Percentiles rank a stretch among this genome's conserved stretches.
phyloP scores from a whole-genome alignment of 2,113 vertebrate species.

The Silurus meridionalis region DNA sequence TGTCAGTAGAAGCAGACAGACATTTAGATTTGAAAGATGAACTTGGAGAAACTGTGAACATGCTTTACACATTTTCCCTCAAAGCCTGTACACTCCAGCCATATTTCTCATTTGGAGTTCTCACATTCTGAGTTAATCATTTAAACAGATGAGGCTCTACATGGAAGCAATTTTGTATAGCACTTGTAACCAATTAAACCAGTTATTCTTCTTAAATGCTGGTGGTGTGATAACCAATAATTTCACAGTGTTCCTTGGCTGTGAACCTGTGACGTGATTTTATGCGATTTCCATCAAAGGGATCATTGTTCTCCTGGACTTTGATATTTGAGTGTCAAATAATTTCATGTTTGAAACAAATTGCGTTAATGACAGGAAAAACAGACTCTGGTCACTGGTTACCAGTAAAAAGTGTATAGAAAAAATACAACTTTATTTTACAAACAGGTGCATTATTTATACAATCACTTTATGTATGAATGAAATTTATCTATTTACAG shows the following conservation, averaged over 20 bases:
- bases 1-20: background rate
- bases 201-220: conserved; percentile 47
- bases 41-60: background rate
- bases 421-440: too few relatives aligned
- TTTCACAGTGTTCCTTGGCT: conserved; percentile 37
- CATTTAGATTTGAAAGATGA: background rate
- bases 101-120: conserved; percentile 1
- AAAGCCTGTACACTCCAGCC: conserved; percentile 16
- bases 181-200: conserved; percentile 49
- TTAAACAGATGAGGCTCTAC: conserved; percentile 29
- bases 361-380: background rate
- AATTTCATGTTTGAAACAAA: conserved; percentile 9
- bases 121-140: conserved; percentile 16
- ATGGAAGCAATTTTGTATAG: conserved; percentile 52
- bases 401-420: too few relatives aligned
- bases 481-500: too few relatives aligned
- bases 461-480: too few relatives aligned
- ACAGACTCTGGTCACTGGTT: too few relatives aligned
- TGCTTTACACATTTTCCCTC: background rate
- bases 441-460: too few relatives aligned
- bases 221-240: conserved; percentile 49
- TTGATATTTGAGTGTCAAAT: conserved; percentile 36
- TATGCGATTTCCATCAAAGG: conserved; percentile 43
- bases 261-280: conserved; percentile 35
- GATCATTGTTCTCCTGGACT: conserved; percentile 42